These are phyloP conservation scores for Apis dorsata DNA, from an alignment of 1,140 invertebrate genomes.

Conservation along the genomic window DNA sequence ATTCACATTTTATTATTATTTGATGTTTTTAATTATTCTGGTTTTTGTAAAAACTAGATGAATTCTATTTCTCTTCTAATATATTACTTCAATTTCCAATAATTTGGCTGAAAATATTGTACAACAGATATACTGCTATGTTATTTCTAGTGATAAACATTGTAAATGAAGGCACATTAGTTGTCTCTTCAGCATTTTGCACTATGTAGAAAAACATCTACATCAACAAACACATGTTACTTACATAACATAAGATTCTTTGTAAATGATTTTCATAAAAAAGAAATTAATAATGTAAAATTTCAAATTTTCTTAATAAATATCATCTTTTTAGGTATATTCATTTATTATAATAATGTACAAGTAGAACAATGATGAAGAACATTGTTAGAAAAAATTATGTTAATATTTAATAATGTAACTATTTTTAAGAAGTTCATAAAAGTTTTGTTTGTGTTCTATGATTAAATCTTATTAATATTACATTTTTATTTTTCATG, in stretches of 20 bases:
- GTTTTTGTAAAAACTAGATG: slow-evolving; percentile 3
- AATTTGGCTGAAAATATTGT: background rate
- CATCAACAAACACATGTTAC: slow-evolving; percentile 32
- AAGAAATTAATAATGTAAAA: slow-evolving; percentile 36
- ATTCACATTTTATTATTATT: background rate
- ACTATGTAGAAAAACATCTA: slow-evolving; percentile 6
- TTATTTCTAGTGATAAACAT: slow-evolving; percentile 28
- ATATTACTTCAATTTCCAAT: background rate
- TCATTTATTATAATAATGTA: slow-evolving; percentile 50
- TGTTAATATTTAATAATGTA: slow-evolving; percentile 40
- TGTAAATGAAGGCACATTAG: slow-evolving; percentile 7
- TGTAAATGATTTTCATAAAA: slow-evolving; percentile 46
- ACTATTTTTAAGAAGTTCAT: slow-evolving; percentile 5
- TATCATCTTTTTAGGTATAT: slow-evolving; percentile 51
- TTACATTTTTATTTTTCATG: slow-evolving; percentile 27
- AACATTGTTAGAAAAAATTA: slow-evolving; percentile 18
- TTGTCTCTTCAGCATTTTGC: slow-evolving; percentile 13
- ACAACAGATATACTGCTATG: background rate
- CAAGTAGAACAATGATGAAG: slow-evolving; percentile 22
- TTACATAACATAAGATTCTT: slow-evolving; percentile 29
- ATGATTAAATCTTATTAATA: slow-evolving; percentile 29
- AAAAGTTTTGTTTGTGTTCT: slow-evolving; percentile 30
- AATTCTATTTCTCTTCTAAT: background rate
- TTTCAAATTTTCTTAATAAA: slow-evolving; percentile 46
- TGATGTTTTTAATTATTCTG: slow-evolving; percentile 23